These are phyloP conservation scores for Triplophysa rosa DNA, from an alignment of 2,113 vertebrate species.

Conservation along the genomic window DNA sequence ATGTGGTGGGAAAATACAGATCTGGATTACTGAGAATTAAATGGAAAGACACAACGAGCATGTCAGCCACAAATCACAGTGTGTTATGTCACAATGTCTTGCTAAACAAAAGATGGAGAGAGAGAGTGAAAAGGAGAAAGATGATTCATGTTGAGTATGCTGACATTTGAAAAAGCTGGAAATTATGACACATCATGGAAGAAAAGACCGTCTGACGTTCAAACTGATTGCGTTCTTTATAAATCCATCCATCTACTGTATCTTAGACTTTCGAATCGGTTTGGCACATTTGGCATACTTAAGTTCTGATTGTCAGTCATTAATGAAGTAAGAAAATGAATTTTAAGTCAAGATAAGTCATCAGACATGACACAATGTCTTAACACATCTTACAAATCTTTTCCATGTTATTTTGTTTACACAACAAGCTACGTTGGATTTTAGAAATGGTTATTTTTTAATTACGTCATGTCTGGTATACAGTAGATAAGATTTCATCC, in stretches of 20 bases:
- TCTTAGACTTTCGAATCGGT: background rate
- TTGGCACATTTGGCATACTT: background rate
- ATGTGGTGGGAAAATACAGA: conserved; percentile 30
- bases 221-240: conserved; percentile 15
- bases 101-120: conserved; percentile 3
- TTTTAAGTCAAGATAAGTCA: too few species aligned
- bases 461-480: too few species aligned
- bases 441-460: too few species aligned
- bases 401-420: too few species aligned
- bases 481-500: too few species aligned
- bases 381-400: too few species aligned
- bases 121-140: background rate
- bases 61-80: conserved; percentile 15
- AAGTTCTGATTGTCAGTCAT: background rate
- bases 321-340: background rate
- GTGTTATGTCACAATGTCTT: conserved; percentile 2
- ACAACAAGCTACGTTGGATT: too few species aligned
- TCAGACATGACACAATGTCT: too few species aligned
- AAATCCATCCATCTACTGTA: background rate
- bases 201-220: conserved; percentile 7
- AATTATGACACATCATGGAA: conserved; percentile 21
- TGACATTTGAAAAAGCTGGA: conserved; percentile 34
- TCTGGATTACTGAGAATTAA: conserved; percentile 9
- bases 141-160: conserved; percentile 29
- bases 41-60: background rate